Percentiles rank a stretch among this genome's conserved stretches.
phyloP scores from a whole-genome alignment of 2,113 vertebrate species.

The Chlorodrepanis virens region DNA sequence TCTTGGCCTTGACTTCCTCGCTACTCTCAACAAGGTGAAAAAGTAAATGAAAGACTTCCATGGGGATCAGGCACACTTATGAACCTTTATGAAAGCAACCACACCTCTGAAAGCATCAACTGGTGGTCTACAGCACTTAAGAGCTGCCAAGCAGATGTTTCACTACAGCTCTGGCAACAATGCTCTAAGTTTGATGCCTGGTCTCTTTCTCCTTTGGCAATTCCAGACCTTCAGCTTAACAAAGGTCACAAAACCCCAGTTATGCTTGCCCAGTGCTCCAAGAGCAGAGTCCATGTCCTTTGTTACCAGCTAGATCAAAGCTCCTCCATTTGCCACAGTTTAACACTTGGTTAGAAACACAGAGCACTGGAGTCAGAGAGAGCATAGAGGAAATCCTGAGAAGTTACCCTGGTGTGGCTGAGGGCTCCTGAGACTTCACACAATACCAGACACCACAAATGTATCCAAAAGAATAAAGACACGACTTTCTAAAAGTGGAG shows the following conservation, averaged over 20 bases:
- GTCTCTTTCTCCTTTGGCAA: not conserved
- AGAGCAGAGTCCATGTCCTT: not conserved
- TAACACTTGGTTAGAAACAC: not conserved
- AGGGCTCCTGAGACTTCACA: not conserved
- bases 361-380: not conserved
- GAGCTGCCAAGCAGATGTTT: fast-evolving
- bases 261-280: not conserved
- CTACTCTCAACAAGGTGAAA: not conserved
- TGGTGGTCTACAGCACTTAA: not conserved
- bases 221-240: not conserved
- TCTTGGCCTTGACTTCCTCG: not conserved
- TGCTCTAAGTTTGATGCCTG: not conserved
- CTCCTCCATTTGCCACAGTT: not conserved
- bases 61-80: not conserved
- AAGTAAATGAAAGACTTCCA: not conserved
- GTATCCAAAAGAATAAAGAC: not conserved
- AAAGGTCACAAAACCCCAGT: not conserved
- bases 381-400: not conserved
- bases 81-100: not conserved
- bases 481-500: not conserved
- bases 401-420: not conserved
- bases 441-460: not conserved
- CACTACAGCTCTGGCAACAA: not conserved
- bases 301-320: not conserved
- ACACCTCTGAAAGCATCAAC: not conserved